Evolutionary conservation across 1,140 invertebrate genomes (phyloP), one percentile per base, ranked within the genome.

Genomic region (Lepidurus packardi): DNA sequence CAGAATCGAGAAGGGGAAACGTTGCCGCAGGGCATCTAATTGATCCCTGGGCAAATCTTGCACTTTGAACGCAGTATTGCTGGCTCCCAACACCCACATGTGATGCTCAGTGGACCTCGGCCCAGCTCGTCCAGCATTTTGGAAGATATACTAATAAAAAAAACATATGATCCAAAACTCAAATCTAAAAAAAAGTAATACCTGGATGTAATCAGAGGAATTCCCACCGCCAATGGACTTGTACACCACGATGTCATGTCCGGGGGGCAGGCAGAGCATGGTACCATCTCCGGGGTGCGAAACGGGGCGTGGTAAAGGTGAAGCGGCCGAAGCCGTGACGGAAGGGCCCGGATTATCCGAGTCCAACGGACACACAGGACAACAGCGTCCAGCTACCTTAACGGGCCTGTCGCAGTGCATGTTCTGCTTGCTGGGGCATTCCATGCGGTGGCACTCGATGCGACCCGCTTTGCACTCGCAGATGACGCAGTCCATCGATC

Each of bases 401-500:
- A 82, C 81, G 8, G 83, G 84, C 53, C 83, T 82, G 5, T 81
- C 81, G 77, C 84, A 85, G 9, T 83, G 79, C 44, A 84, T 78
- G 73, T 82, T 81, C 73, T 81, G 80, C 75, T 81, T 82, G 2
- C 80, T 77, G 43, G 82, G 82, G 77, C 84, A 85, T 74, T 83
- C 82, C 16, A 84, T 79, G 5, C 84, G 81, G 16, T 81, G 79
- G 73, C 84, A 85, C 73, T 84, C 82, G 65, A 84, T 83, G 75
- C 80, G 81, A 9, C 83, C 83, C 34, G 80, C 80, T 16, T 78
- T 81, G 78, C 83, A 84, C 79, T 83, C 81, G 77, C 83, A 84
- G 16, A 81, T 74, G 6, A 84, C 83, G 75, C 83, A 84, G 75
- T 84, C 83, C 83, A 84, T 84, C 16, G 81, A 80, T 41, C 84